Percentiles rank a stretch among this genome's conserved stretches.
Conservation (phyloP, 2,797 vertebrate genomes). For the Eulemur rubriventer region DNA sequence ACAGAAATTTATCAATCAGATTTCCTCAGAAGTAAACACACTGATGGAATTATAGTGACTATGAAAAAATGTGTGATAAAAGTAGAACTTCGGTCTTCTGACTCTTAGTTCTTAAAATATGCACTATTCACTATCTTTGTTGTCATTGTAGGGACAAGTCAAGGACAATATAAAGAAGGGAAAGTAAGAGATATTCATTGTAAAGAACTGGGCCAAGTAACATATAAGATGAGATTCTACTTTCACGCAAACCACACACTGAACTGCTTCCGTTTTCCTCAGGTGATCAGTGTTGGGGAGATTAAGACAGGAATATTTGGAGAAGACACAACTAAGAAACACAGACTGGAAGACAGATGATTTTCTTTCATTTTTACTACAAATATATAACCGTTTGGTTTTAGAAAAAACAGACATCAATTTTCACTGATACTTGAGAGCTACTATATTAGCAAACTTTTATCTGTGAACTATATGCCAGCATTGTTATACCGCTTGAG, state of each 20-base stretch:
- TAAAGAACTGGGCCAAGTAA: fast-evolving
- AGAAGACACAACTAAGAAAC: not conserved
- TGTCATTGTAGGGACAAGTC: not conserved
- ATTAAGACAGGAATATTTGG: not conserved
- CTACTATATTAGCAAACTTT: not conserved
- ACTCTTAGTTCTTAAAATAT: not conserved
- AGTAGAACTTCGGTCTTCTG: not conserved
- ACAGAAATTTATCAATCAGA: not conserved
- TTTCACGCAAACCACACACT: not conserved
- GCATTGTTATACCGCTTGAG: not conserved
- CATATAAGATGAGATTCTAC: fast-evolving
- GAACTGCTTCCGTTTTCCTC: not conserved
- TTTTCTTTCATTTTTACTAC: not conserved
- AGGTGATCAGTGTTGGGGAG: not conserved
- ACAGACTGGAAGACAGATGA: not conserved
- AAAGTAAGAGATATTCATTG: fast-evolving
- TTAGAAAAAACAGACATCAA: not conserved
- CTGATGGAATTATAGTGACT: not conserved
- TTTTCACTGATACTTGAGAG: not conserved
- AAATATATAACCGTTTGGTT: not conserved
- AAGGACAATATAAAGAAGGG: not conserved
- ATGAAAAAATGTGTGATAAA: not conserved
- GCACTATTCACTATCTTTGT: not conserved
- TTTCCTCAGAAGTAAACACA: not conserved
- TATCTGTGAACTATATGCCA: not conserved